These are phyloP conservation scores for Cyclophora punctaria DNA, from an alignment of 2,888 invertebrate species.

Conservation along the genomic window DNA sequence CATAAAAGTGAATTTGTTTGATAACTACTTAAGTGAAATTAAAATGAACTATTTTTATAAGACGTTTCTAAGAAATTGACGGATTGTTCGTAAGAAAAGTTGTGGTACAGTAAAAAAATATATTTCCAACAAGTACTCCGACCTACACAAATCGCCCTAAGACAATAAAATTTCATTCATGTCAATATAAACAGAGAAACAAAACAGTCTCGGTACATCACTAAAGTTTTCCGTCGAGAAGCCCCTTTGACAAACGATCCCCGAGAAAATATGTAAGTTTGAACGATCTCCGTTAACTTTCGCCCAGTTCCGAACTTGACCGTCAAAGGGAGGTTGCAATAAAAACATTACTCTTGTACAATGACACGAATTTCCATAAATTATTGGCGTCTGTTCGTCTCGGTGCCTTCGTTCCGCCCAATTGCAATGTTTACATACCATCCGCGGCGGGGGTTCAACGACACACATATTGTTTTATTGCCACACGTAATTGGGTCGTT, in stretches of 20 bases:
- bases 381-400: slow-evolving; percentile 66
- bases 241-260: slow-evolving; percentile 8
- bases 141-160: no score
- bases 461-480: slow-evolving; percentile 69
- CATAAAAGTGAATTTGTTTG: no score
- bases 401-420: slow-evolving; percentile 31
- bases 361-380: slow-evolving; percentile 73
- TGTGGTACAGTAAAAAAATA: no score
- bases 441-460: slow-evolving; percentile 58
- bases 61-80: no score
- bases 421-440: slow-evolving; percentile 65
- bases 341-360: slow-evolving; percentile 68
- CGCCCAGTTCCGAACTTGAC: slow-evolving; percentile 63
- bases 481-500: slow-evolving; percentile 67
- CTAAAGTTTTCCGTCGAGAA: not conserved
- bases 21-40: no score
- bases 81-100: no score
- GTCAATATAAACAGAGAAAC: not conserved
- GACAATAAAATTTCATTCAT: no score
- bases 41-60: no score
- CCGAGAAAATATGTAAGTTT: slow-evolving; percentile 8
- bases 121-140: no score
- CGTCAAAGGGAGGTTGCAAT: slow-evolving; percentile 67
- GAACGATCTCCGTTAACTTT: slow-evolving; percentile 37
- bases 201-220: not conserved